Conservation (phyloP, 1,140 invertebrate species). For the Drosophila tristis region DNA sequence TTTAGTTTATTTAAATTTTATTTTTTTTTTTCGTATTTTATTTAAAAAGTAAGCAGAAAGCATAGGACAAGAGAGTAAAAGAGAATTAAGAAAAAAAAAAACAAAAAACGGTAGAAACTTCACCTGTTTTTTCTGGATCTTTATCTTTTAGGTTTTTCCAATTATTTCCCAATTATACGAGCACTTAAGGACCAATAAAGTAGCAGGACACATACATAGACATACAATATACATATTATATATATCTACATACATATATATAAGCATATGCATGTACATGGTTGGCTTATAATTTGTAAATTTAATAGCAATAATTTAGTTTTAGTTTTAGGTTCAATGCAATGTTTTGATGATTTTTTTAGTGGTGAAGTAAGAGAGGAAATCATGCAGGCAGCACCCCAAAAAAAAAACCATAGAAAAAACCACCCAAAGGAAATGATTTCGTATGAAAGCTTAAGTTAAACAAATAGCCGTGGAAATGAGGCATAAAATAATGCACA, state of each 20-base stretch:
- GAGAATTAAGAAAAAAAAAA: neutral
- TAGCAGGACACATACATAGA: constrained; percentile 41
- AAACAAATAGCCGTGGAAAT: neutral
- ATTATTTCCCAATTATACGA: constrained; percentile 17
- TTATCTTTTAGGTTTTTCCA: constrained; percentile 14
- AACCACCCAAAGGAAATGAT: neutral
- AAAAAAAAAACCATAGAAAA: neutral
- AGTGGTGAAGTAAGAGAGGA: neutral
- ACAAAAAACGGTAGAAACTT: constrained; percentile 33
- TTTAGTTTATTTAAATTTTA: no score
- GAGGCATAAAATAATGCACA: neutral
- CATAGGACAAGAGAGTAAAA: neutral
- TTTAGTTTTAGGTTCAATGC: neutral
- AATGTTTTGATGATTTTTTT: constrained; percentile 23
- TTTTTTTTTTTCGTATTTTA: no score
- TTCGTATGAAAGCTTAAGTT: neutral
- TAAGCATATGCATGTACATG: constrained; percentile 37
- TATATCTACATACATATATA: constrained; percentile 45
- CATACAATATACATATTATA: constrained; percentile 41
- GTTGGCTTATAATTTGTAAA: constrained; percentile 40
- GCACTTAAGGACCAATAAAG: constrained; percentile 42
- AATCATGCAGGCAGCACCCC: constrained; percentile 11
- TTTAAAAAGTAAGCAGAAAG: constrained; percentile 8
- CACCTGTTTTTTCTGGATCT: constrained; percentile 53
- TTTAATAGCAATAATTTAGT: constrained; percentile 50